A percentile compares a stretch with the other conserved stretches of the same genome.
Evolutionary conservation across 2,888 invertebrate genomes (phyloP).

Genomic region (Phymatocera aterrima): DNA sequence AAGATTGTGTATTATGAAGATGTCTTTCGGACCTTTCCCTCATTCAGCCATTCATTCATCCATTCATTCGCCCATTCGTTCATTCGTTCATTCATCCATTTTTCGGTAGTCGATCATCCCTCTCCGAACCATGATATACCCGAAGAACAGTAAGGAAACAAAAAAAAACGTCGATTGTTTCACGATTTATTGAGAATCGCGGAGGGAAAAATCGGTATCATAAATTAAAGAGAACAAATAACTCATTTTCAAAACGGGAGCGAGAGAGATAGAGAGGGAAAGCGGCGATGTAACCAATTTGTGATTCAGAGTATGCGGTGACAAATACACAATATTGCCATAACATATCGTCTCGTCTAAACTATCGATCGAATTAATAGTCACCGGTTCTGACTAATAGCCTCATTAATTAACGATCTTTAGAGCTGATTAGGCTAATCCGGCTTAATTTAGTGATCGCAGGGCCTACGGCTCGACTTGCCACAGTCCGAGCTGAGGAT

Average conservation of each 20-base stretch:
- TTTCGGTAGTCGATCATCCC: background rate
- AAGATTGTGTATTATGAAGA: conserved; percentile 22
- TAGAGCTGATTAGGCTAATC: conserved; percentile 67
- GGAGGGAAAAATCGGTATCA: no score
- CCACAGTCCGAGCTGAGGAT: conserved; percentile 34
- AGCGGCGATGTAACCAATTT: conserved; percentile 65
- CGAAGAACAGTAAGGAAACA: no score
- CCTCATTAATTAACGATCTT: conserved; percentile 69
- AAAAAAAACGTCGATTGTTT: no score
- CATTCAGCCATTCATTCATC: conserved; percentile 13
- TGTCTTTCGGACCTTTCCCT: conserved; percentile 14
- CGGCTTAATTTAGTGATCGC: conserved; percentile 69
- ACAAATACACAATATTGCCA: conserved; percentile 70
- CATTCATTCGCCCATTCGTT: background rate
- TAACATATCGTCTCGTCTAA: conserved; percentile 65
- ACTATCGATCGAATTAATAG: conserved; percentile 69
- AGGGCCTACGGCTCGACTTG: conserved; percentile 37
- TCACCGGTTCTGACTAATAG: conserved; percentile 67
- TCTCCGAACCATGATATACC: background rate
- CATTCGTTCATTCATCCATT: background rate
- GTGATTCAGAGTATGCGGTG: conserved; percentile 66
- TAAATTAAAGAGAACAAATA: no score
- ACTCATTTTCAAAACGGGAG: background rate
- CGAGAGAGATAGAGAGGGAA: background rate
- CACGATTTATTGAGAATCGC: no score